Evolutionary conservation across 2,113 vertebrate species (phyloP).

Genomic region (Nestor notabilis): DNA sequence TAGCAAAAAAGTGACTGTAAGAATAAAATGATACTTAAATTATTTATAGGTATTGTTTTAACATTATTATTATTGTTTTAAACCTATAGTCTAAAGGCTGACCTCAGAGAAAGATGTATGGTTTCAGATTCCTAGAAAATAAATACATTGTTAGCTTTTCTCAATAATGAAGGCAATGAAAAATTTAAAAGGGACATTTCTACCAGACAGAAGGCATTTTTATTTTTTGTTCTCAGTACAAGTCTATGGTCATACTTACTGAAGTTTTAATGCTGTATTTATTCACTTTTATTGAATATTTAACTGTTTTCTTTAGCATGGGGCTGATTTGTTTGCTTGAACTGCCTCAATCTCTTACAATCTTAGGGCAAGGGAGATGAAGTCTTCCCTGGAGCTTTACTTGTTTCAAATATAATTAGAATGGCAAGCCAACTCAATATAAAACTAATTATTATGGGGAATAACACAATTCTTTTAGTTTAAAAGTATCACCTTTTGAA

Average conservation of each 20-base stretch:
- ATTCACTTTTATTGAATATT: background rate
- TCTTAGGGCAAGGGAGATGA: background rate
- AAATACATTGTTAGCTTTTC: background rate
- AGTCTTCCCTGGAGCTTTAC: background rate
- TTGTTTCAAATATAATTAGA: background rate
- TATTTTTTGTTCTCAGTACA: background rate
- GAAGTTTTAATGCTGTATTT: background rate
- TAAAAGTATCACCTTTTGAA: background rate
- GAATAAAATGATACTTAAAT: background rate
- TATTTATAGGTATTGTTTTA: background rate
- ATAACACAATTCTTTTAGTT: background rate
- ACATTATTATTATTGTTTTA: background rate
- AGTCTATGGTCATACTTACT: background rate
- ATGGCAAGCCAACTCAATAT: background rate
- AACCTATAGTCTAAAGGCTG: background rate
- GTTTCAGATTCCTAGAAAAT: background rate
- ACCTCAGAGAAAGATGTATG: background rate
- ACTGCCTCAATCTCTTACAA: background rate
- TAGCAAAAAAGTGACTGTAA: background rate
- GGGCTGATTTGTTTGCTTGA: background rate
- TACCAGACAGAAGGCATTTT: background rate
- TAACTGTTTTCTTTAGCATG: background rate
- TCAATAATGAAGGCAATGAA: background rate
- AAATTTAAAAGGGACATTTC: background rate
- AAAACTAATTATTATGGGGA: constrained; percentile 1